Conservation (phyloP, 2,888 invertebrate species). For the Nymphalis c-album region DNA sequence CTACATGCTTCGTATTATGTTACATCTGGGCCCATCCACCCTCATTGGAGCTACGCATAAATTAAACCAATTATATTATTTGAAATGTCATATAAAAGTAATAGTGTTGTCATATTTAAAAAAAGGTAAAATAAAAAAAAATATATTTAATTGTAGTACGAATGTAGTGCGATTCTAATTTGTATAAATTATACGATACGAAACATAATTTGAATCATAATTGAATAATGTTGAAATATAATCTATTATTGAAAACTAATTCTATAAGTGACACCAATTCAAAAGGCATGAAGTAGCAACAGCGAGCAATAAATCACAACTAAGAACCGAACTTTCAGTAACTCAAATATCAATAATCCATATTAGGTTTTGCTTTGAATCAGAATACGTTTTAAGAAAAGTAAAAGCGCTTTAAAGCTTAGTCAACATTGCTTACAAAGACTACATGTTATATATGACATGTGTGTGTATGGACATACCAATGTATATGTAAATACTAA, state of each 20-base stretch:
- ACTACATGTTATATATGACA: neutral
- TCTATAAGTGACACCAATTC: conserved; percentile 7
- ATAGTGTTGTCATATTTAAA: too few relatives aligned
- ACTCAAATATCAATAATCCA: conserved; percentile 31
- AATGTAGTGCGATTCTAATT: neutral
- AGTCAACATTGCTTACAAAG: neutral
- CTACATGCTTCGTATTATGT: too few relatives aligned
- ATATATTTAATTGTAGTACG: too few relatives aligned
- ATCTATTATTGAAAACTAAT: conserved; percentile 7
- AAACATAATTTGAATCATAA: neutral
- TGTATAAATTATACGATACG: neutral
- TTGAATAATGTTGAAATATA: neutral
- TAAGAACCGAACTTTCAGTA: conserved; percentile 20
- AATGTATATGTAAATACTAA: conserved; percentile 11
- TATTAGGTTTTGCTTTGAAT: conserved; percentile 35
- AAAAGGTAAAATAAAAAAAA: too few relatives aligned
- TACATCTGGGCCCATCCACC: too few relatives aligned
- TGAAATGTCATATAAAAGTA: too few relatives aligned
- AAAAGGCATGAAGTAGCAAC: conserved; percentile 20
- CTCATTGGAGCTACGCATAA: too few relatives aligned
- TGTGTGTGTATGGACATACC: neutral
- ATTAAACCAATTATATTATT: too few relatives aligned
- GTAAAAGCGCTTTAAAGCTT: conserved; percentile 13
- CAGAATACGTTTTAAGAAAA: conserved; percentile 24
- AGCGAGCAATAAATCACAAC: conserved; percentile 33